Conservation (phyloP, 30 jellyfish, hydroid and myxozoan genomes). For the Clytia hemisphaerica region DNA sequence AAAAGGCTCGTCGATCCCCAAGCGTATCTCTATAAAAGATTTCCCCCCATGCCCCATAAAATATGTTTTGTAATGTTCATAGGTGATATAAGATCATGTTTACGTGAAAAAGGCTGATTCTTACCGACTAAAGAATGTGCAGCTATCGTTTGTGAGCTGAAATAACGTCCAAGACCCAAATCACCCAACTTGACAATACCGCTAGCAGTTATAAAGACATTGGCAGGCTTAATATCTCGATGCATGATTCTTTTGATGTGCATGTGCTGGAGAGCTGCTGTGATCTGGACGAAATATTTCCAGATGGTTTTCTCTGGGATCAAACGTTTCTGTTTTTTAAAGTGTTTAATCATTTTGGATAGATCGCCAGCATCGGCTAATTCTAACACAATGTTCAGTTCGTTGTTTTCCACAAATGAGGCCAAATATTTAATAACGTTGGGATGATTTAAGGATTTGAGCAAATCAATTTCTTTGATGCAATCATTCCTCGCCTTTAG, state of each 20-base stretch:
- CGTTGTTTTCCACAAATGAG: conserved; percentile 91
- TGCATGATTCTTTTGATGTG: conserved; percentile 96
- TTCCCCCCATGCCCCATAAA: too few relatives aligned
- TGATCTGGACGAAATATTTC: conserved; percentile 92
- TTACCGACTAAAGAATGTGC: conserved; percentile 90
- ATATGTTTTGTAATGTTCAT: too few relatives aligned
- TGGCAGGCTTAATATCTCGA: conserved; percentile 94
- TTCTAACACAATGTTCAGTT: conserved; percentile 84
- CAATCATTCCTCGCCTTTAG: conserved; percentile 95
- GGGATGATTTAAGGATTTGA: conserved; percentile 94
- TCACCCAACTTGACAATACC: conserved; percentile 95
- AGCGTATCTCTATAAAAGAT: too few relatives aligned
- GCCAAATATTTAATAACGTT: conserved; percentile 92
- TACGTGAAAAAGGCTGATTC: not conserved
- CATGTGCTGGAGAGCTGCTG: conserved; percentile 98
- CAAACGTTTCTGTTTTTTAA: conserved; percentile 79
- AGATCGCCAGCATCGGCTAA: conserved; percentile 98
- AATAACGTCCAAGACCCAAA: conserved; percentile 87
- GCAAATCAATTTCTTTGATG: conserved; percentile 83
- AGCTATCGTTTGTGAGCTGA: conserved; percentile 96
- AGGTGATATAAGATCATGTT: too few relatives aligned
- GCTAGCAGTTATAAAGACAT: conserved; percentile 89
- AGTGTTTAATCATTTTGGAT: conserved; percentile 95
- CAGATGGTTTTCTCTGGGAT: conserved; percentile 94
- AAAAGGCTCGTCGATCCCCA: too few relatives aligned